phyloP scores from a whole-genome alignment of 1,140 invertebrate genomes.

The Eurosta solidaginis region DNA sequence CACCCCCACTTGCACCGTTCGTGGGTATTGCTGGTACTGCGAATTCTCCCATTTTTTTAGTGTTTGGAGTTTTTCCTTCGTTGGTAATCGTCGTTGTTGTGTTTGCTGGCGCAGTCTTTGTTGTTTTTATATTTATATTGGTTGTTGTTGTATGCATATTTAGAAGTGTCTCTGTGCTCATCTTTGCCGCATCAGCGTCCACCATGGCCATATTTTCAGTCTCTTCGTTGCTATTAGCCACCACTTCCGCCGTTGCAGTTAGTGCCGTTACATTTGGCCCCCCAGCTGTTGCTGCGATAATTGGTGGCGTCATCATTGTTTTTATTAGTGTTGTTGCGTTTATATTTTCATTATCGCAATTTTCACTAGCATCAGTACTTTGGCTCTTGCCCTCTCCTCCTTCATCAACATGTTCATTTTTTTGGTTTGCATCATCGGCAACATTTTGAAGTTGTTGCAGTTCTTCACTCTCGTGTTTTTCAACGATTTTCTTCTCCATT shows the following conservation, averaged over 20 bases:
- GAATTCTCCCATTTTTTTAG: not conserved
- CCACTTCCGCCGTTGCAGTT: constrained; percentile 12
- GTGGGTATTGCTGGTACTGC: not conserved
- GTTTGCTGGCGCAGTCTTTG: not conserved
- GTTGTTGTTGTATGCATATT: constrained; percentile 16
- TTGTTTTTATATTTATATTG: constrained; percentile 14
- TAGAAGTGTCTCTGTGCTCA: constrained; percentile 34
- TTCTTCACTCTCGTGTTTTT: not conserved
- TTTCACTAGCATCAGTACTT: not conserved
- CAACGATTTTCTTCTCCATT: not conserved
- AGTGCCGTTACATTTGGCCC: not conserved
- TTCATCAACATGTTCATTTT: not conserved
- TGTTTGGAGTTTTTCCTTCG: not conserved
- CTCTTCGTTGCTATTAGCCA: constrained; percentile 51
- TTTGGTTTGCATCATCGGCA: not conserved
- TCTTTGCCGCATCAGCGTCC: constrained; percentile 46
- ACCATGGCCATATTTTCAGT: constrained; percentile 55
- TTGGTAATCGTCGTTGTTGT: not conserved
- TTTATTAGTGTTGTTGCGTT: not conserved
- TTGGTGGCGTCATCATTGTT: constrained; percentile 7
- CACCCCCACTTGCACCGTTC: not conserved
- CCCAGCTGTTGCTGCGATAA: not conserved
- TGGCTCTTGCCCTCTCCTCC: not conserved
- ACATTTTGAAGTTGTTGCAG: not conserved
- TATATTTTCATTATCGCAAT: not conserved